Conservation (phyloP, 2,113 vertebrate species). For the Clinocottus analis region DNA sequence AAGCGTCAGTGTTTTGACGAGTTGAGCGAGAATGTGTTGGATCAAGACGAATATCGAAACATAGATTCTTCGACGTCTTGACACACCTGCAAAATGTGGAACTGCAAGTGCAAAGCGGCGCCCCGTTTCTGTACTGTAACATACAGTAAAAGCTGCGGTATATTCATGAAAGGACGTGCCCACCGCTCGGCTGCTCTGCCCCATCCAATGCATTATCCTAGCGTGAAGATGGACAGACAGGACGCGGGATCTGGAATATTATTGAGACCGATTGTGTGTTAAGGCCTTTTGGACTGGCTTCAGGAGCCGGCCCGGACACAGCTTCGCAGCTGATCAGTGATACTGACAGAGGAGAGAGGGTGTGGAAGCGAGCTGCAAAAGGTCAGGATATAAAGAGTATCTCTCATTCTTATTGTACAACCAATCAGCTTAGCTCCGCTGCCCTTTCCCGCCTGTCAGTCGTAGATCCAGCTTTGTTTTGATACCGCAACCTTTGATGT, state of each 20-base stretch:
- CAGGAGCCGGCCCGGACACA: slow-evolving; percentile 61
- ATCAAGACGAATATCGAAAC: slow-evolving; percentile 28
- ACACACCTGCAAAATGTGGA: slow-evolving; percentile 31
- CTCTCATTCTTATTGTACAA: slow-evolving; percentile 76
- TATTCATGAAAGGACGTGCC: slow-evolving; percentile 66
- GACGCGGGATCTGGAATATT: slow-evolving; percentile 61
- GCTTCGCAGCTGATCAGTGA: slow-evolving; percentile 78
- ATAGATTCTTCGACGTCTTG: slow-evolving; percentile 20
- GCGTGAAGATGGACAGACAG: slow-evolving; percentile 70
- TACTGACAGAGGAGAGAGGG: slow-evolving; percentile 72
- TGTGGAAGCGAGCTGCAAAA: slow-evolving; percentile 71
- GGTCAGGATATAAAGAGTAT: slow-evolving; percentile 82
- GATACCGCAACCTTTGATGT: slow-evolving; percentile 60
- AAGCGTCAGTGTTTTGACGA: not conserved
- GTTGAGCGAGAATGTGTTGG: not conserved
- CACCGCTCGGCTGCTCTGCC: slow-evolving; percentile 51
- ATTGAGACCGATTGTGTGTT: slow-evolving; percentile 74
- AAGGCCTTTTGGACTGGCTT: slow-evolving; percentile 72
- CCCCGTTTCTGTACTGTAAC: slow-evolving; percentile 26
- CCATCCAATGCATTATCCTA: slow-evolving; percentile 71
- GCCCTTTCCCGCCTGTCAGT: slow-evolving; percentile 80
- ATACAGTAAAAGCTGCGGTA: slow-evolving; percentile 47
- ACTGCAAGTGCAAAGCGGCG: slow-evolving; percentile 28
- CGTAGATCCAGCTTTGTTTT: slow-evolving; percentile 62
- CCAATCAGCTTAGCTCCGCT: slow-evolving; percentile 78